Conservation (phyloP, 2,888 invertebrate genomes). For the Hypercompe scribonia region DNA sequence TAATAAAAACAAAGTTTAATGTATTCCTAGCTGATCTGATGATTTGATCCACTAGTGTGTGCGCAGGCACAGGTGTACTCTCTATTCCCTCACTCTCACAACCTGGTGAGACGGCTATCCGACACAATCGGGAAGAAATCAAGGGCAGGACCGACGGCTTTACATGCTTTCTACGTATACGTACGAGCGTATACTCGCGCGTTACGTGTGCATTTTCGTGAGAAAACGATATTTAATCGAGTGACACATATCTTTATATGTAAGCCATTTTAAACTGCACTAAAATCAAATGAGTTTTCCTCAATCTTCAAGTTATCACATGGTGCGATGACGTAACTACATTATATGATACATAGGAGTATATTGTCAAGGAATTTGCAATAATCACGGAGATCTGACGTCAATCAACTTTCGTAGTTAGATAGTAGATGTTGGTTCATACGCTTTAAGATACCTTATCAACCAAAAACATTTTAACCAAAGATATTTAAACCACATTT, state of each 20-base stretch:
- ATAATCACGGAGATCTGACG: conserved; percentile 42
- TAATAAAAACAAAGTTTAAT: not conserved
- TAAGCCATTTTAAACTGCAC: not conserved
- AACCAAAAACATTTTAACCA: not conserved
- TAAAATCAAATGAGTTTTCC: not conserved
- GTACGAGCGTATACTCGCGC: too few species aligned
- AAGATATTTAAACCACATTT: not conserved
- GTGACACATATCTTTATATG: not conserved
- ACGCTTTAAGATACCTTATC: conserved; percentile 17
- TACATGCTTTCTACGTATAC: too few species aligned
- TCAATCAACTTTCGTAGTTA: conserved; percentile 35
- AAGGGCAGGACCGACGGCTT: too few species aligned
- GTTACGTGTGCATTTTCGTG: too few species aligned
- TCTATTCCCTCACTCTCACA: too few species aligned
- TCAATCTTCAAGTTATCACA: conserved; percentile 3
- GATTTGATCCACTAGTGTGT: too few species aligned
- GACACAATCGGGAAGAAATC: too few species aligned
- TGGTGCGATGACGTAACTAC: conserved; percentile 29
- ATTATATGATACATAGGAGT: conserved; percentile 16
- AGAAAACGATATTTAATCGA: not conserved
- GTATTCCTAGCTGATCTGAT: too few species aligned
- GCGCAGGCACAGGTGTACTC: too few species aligned
- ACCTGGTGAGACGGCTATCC: too few species aligned
- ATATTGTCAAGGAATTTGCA: conserved; percentile 24
- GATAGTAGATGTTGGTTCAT: conserved; percentile 33